phyloP scores from a whole-genome alignment of 2,113 vertebrate species.

The Delphinapterus leucas region DNA sequence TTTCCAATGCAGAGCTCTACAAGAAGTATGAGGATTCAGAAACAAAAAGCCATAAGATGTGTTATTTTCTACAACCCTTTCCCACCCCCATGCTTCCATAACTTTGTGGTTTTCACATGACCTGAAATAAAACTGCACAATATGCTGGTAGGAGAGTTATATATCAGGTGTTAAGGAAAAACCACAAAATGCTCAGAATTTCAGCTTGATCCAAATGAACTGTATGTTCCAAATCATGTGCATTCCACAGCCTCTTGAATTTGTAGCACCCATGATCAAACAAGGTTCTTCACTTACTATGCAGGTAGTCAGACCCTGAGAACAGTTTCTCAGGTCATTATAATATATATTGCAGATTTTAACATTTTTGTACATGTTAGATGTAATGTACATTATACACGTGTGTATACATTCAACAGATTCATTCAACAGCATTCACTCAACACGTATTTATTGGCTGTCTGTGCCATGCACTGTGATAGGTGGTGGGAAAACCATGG shows the following conservation, averaged over 20 bases:
- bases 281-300: not conserved
- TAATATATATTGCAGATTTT: not conserved
- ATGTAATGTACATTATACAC: not conserved
- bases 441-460: not conserved
- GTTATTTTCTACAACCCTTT: not conserved
- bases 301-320: not conserved
- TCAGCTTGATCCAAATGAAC: not conserved
- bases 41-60: not conserved
- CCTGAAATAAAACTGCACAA: constrained; percentile 22
- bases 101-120: not conserved
- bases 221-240: not conserved
- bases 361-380: not conserved
- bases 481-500: not conserved
- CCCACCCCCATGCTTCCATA: not conserved
- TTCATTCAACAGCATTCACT: not conserved
- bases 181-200: not conserved
- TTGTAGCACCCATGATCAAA: not conserved
- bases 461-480: not conserved
- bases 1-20: constrained; percentile 7
- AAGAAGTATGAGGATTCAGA: constrained; percentile 15
- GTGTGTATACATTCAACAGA: not conserved
- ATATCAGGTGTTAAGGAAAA: not conserved
- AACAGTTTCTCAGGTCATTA: not conserved
- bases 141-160: not conserved
- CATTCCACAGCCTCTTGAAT: not conserved